phyloP scores from a whole-genome alignment of 2,888 invertebrate species.

The Leptopilina syphax region DNA sequence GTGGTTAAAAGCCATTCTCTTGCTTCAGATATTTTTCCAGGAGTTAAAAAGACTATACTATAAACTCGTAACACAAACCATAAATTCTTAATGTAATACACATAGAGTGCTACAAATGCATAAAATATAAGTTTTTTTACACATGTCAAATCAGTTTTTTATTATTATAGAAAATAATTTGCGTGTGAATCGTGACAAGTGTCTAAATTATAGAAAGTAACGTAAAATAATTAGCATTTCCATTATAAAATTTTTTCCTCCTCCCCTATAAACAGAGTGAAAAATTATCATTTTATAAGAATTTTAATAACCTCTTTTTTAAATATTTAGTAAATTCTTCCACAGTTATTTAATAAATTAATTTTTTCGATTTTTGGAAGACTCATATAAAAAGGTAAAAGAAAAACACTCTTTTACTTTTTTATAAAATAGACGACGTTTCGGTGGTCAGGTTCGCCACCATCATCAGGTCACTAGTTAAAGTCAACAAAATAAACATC shows the following conservation, averaged over 20 bases:
- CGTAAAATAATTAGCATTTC: slow-evolving; percentile 3
- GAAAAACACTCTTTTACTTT: too few species aligned
- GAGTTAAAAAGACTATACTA: slow-evolving; percentile 12
- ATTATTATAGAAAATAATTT: slow-evolving; percentile 23
- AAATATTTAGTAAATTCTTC: too few species aligned
- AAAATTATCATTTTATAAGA: background rate
- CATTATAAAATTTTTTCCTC: background rate
- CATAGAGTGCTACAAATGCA: background rate
- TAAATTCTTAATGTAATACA: background rate
- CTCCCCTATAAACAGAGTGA: too few species aligned
- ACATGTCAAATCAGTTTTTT: slow-evolving; percentile 7
- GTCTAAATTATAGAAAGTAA: slow-evolving; percentile 31
- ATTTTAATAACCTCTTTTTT: background rate
- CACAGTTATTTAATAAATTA: too few species aligned
- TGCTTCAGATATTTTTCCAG: slow-evolving; percentile 17
- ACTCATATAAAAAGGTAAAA: too few species aligned
- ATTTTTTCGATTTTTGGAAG: too few species aligned
- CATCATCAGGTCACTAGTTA: too few species aligned
- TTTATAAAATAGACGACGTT: too few species aligned
- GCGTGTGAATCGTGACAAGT: slow-evolving; percentile 15
- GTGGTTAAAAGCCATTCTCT: slow-evolving; percentile 34
- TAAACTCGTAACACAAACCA: background rate
- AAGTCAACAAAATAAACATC: too few species aligned
- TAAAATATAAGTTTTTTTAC: slow-evolving; percentile 6
- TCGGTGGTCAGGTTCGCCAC: too few species aligned